These are phyloP conservation scores for Parazoanthus atlanticus DNA, from an alignment of 92 coral and sea anemone species.

Conservation along the genomic window DNA sequence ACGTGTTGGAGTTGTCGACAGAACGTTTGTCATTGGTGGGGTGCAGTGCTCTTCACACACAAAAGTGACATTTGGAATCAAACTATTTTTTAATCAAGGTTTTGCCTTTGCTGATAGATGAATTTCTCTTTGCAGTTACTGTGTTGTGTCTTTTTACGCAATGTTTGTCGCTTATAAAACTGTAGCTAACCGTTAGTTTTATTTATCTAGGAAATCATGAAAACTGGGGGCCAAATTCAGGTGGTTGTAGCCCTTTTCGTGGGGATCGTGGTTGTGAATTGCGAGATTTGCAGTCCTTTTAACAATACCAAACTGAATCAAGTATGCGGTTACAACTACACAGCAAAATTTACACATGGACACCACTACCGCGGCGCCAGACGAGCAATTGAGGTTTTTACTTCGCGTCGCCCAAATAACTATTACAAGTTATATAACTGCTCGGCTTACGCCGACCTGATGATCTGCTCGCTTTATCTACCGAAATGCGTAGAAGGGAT, in stretches of 20 bases:
- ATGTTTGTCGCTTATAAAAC: background rate
- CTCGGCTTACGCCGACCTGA: slow-evolving; percentile 53
- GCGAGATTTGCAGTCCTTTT: slow-evolving; percentile 44
- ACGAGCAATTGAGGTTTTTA: slow-evolving; percentile 25
- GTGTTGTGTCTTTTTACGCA: background rate
- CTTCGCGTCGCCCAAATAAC: background rate
- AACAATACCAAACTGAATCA: slow-evolving; percentile 32
- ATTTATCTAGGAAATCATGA: slow-evolving; percentile 23
- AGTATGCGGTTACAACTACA: slow-evolving; percentile 62
- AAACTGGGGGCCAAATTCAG: background rate
- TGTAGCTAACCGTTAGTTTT: background rate
- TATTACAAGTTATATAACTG: slow-evolving; percentile 43
- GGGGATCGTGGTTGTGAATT: slow-evolving; percentile 5
- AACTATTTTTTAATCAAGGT: background rate
- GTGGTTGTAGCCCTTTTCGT: background rate
- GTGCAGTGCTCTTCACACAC: background rate
- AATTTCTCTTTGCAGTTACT: background rate
- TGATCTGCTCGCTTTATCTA: slow-evolving; percentile 53
- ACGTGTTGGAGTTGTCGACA: background rate
- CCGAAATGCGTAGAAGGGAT: slow-evolving; percentile 55
- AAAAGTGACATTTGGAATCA: background rate
- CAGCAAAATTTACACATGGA: slow-evolving; percentile 29
- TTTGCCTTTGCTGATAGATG: background rate
- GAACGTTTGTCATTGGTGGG: background rate
- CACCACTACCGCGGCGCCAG: background rate